phyloP scores from a whole-genome alignment of 1,140 invertebrate genomes.

The Acromyrmex echinatior region DNA sequence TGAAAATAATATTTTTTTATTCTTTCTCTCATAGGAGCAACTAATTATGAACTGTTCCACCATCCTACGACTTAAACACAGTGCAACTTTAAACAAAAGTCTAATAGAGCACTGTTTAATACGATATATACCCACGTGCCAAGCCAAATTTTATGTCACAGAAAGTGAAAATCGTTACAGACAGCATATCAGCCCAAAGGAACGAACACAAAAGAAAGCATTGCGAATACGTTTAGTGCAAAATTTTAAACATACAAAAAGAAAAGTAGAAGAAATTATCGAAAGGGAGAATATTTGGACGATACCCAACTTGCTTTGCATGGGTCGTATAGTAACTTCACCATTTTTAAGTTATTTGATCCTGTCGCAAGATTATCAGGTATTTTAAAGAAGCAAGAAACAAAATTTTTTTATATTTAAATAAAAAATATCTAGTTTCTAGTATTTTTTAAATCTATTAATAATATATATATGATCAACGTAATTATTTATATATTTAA shows the following conservation, averaged over 20 bases:
- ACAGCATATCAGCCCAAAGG: conserved; percentile 70
- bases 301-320: conserved; percentile 96
- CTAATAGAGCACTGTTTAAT: conserved; percentile 79
- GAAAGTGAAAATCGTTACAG: conserved; percentile 75
- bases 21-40: conserved; percentile 60
- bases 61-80: conserved; percentile 62
- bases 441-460: too few species aligned
- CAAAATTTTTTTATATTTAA: too few species aligned
- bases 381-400: conserved; percentile 83
- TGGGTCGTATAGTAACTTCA: conserved; percentile 93
- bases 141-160: conserved; percentile 76
- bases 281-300: conserved; percentile 96
- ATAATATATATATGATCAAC: too few species aligned
- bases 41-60: conserved; percentile 77
- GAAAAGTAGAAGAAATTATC: conserved; percentile 83
- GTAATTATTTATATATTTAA: too few species aligned
- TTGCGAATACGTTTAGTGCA: conserved; percentile 78
- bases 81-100: conserved; percentile 69
- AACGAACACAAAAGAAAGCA: conserved; percentile 74
- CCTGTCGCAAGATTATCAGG: conserved; percentile 90
- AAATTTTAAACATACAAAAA: conserved; percentile 81
- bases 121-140: conserved; percentile 63
- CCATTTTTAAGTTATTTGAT: conserved; percentile 95
- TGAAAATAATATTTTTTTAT: neutral
- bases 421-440: too few species aligned